Percentiles rank a stretch among this genome's conserved stretches.
These are phyloP conservation scores for Taenioides sp. DNA, from an alignment of 2,797 vertebrate genomes.

Conservation along the genomic window DNA sequence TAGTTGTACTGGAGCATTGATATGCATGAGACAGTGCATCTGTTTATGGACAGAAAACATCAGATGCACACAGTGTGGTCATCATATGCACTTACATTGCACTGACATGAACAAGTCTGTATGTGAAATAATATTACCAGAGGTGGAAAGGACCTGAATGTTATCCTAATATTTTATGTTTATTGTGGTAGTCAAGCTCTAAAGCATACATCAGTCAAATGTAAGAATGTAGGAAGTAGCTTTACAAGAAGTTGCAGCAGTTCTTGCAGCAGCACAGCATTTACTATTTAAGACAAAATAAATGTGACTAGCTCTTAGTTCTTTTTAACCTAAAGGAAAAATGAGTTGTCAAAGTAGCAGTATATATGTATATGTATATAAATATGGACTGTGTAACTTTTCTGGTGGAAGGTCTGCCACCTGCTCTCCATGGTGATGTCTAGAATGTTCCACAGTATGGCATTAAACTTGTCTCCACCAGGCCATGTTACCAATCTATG, in stretches of 20 bases:
- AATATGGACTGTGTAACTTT: too few species aligned
- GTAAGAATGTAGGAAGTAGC: background rate
- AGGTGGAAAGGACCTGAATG: background rate
- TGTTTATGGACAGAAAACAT: constrained; percentile 43
- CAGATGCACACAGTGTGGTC: constrained; percentile 12
- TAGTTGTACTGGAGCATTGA: constrained; percentile 28
- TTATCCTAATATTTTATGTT: background rate
- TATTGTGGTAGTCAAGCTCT: background rate
- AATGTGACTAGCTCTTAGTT: too few species aligned
- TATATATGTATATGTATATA: too few species aligned
- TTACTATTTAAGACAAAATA: background rate
- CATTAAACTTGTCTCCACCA: background rate
- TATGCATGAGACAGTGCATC: constrained; percentile 59
- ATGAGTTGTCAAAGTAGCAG: background rate
- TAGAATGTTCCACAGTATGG: background rate
- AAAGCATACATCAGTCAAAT: background rate
- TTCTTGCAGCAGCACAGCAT: background rate
- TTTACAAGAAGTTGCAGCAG: background rate
- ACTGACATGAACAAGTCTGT: constrained; percentile 2
- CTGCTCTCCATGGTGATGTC: too few species aligned
- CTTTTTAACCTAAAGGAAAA: background rate
- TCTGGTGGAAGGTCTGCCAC: background rate
- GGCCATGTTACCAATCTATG: too few species aligned
- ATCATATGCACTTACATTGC: constrained; percentile 4
- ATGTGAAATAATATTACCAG: constrained; percentile 62